These are phyloP conservation scores for Actinopyga echinites DNA, from an alignment of 53 echinoderm and acorn worm species.

Conservation along the genomic window DNA sequence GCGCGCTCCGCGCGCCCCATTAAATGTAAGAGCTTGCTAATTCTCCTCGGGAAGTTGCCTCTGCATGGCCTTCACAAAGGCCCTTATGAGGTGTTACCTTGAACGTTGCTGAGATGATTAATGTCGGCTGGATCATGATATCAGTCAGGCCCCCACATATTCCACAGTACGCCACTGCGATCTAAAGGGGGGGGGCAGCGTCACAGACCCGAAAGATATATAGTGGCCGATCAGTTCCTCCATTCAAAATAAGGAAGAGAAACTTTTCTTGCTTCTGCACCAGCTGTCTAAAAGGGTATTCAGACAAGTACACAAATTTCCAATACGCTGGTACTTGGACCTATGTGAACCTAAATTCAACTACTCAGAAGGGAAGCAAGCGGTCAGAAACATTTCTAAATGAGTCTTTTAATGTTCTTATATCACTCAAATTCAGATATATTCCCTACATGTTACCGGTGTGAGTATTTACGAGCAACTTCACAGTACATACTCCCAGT, in stretches of 20 bases:
- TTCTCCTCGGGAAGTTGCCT: too few relatives aligned
- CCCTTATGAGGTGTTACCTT: too few relatives aligned
- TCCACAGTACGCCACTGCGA: conserved; percentile 3
- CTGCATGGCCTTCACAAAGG: too few relatives aligned
- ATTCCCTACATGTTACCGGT: too few relatives aligned
- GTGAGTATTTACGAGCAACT: too few relatives aligned
- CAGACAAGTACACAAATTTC: not conserved
- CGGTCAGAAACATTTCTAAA: not conserved
- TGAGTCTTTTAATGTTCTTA: not conserved
- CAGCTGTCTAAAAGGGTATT: not conserved
- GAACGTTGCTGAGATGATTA: too few relatives aligned
- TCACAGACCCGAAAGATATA: conserved; percentile 6
- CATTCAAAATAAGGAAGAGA: not conserved
- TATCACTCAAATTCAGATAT: not conserved
- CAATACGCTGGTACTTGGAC: not conserved
- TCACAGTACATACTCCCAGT: too few relatives aligned
- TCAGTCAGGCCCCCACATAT: too few relatives aligned
- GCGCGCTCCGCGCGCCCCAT: too few relatives aligned
- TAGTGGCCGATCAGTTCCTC: not conserved
- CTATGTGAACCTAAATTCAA: not conserved
- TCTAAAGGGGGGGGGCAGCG: not conserved
- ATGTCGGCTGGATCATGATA: too few relatives aligned
- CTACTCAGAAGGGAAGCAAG: not conserved
- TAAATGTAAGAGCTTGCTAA: too few relatives aligned
- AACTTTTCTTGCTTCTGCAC: conserved; percentile 13